Conservation (phyloP, 2,797 vertebrate species). For the Sebastes minor region DNA sequence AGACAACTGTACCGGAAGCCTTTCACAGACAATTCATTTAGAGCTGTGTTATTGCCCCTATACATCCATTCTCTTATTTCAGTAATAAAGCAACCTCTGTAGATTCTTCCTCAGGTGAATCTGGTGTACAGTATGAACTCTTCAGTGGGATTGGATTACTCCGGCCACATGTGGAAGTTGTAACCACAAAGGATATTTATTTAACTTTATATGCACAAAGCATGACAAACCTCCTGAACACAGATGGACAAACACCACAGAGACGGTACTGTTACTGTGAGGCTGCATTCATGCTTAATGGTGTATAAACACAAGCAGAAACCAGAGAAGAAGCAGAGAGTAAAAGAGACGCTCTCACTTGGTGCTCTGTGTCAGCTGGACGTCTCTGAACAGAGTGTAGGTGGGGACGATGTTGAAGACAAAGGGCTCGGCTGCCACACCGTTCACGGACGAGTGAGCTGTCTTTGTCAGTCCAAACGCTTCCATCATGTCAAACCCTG, state of each 20-base stretch:
- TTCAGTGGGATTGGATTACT: neutral
- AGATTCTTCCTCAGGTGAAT: too few relatives aligned
- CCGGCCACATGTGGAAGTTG: neutral
- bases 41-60: neutral
- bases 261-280: too few relatives aligned
- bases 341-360: constrained; percentile 77
- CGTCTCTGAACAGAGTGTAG: constrained; percentile 88
- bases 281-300: neutral
- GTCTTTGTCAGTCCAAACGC: constrained; percentile 89
- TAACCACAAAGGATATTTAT: neutral
- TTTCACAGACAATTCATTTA: neutral
- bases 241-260: too few relatives aligned
- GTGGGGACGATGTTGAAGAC: constrained; percentile 83
- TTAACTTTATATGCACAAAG: neutral
- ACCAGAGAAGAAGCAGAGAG: neutral
- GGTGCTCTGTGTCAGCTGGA: constrained; percentile 89
- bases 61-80: neutral
- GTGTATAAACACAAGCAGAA: neutral
- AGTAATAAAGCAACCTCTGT: neutral
- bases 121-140: too few relatives aligned
- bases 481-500: constrained; percentile 96
- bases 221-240: neutral
- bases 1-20: neutral
- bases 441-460: constrained; percentile 88
- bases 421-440: constrained; percentile 89